Base-by-base conservation (phyloP, 2,797 vertebrate species). In the Alcedo atthis region DNA sequence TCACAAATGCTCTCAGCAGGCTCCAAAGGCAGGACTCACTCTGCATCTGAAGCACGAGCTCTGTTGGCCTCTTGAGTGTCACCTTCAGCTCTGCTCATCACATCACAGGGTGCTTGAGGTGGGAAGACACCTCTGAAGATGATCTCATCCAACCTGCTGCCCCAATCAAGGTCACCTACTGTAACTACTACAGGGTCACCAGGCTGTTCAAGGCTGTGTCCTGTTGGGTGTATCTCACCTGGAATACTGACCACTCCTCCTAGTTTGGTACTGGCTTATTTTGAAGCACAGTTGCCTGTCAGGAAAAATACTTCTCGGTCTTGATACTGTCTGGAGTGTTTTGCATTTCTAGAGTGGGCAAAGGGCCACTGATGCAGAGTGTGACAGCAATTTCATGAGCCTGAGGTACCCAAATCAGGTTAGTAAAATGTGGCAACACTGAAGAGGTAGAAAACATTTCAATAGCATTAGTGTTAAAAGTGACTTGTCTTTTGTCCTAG, bases 121-220 rank as follows among this genome's bases (percentile, higher is more conserved):
- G 12, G 42, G 18, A 81, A 81, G 7, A 18, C 4, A 84, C n/a
- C 19, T 63, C 74, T 62, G 24, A 40, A 68, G 25, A n/a, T 24
- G 17, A 5, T 42, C 35, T 46, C 2, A 1, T 33, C 32, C 15
- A 15, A 19, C 8, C 5, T 2, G 1, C 3, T 62, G 15, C 54
- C 76, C 28, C 33, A 55, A 55, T 21, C 15, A 55, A 2, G 28
- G 24, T 43, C 42, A 61, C 20, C 46, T 48, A 15, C 21, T 33
- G 33, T 57, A 55, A 55, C 54, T 19, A 33, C 55, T 33, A 57
- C 21, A 33, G 32, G 32, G 55, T 8, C 24, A 66, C 7, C 10
- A 75, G 20, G 14, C 12, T 54, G 45, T 42, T 84, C 19, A 37
- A 25, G 16, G n/a, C 32, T 12, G 4, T 33, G 24, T 45, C n/a